phyloP scores from a whole-genome alignment of 2,797 vertebrate species.

The Lepidocolaptes lacrymiger region DNA sequence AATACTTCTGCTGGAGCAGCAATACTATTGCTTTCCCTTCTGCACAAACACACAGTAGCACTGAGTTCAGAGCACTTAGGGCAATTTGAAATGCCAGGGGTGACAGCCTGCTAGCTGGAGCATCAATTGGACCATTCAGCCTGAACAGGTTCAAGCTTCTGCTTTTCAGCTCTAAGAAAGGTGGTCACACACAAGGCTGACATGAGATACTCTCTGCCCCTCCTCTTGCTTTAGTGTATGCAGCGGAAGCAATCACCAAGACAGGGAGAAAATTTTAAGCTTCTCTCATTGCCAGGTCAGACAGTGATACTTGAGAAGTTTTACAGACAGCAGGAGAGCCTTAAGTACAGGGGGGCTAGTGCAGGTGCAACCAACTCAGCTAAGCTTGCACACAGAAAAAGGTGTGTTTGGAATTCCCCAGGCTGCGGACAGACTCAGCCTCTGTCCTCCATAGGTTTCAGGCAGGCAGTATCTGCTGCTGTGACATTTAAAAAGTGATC shows the following conservation, averaged over 20 bases:
- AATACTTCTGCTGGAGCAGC: background rate
- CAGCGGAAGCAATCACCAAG: background rate
- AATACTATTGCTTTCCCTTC: background rate
- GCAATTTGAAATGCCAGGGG: background rate
- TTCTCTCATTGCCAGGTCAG: background rate
- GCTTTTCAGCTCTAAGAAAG: background rate
- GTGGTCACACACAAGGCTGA: background rate
- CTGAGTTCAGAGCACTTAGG: fast-evolving
- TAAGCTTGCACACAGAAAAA: background rate
- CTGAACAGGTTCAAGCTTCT: background rate
- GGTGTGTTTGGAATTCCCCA: background rate
- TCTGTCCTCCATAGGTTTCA: background rate
- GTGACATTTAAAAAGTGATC: background rate
- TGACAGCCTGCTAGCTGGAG: background rate
- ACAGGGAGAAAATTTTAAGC: background rate
- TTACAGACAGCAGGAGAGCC: background rate
- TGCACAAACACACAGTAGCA: background rate
- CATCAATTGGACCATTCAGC: background rate
- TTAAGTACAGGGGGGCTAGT: background rate
- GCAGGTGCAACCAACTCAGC: background rate
- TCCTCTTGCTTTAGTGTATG: background rate
- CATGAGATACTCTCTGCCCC: background rate
- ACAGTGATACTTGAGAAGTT: background rate
- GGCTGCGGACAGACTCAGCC: background rate
- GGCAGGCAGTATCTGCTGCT: background rate